Percentiles rank a stretch among this genome's conserved stretches.
Conservation (phyloP, 1,140 invertebrate species). For the Diachasmimorpha longicaudata region DNA sequence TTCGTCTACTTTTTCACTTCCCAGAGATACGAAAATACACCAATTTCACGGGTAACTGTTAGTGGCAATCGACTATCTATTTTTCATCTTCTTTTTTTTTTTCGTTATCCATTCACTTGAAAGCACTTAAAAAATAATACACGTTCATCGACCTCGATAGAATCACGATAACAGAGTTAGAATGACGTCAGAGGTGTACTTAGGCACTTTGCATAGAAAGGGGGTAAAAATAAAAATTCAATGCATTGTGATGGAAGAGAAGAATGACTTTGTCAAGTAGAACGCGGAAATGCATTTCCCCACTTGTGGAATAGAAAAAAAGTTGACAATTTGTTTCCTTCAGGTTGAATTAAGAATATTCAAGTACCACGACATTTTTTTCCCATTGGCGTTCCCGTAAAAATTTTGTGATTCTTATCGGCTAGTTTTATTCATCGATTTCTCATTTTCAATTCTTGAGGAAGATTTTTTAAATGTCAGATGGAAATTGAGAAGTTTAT, state of each 20-base stretch:
- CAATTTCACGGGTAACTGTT: not conserved
- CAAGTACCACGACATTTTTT: no score
- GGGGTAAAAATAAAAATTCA: not conserved
- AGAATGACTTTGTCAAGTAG: not conserved
- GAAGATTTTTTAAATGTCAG: no score
- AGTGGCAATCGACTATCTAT: not conserved
- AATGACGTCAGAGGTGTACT: not conserved
- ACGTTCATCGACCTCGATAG: not conserved
- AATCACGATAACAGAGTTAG: not conserved
- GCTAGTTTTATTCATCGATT: not conserved
- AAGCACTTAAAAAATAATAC: not conserved
- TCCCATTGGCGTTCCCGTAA: no score
- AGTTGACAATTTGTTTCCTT: no score
- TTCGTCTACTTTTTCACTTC: not conserved
- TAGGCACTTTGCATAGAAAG: not conserved
- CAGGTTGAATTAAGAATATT: no score
- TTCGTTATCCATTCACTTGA: not conserved
- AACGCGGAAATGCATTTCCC: not conserved
- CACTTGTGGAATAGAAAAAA: not conserved
- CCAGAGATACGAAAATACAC: not conserved
- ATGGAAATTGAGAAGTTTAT: not conserved
- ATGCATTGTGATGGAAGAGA: not conserved
- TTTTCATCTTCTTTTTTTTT: not conserved
- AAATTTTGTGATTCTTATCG: no score
- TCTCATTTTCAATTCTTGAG: not conserved